Conservation (phyloP, 2,888 invertebrate genomes). For the Blastobasis adustella region DNA sequence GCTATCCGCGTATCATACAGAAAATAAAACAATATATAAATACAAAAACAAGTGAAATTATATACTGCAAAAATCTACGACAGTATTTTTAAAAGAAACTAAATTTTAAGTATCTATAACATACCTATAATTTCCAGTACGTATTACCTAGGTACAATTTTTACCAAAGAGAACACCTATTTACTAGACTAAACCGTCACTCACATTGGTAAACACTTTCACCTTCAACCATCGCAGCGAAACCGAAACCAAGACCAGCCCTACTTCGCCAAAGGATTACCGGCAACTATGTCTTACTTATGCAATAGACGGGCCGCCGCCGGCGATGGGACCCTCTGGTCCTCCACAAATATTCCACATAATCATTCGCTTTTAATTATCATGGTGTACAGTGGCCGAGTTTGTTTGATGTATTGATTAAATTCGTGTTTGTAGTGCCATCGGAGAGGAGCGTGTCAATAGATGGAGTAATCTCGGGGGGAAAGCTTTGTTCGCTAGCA, state of each 20-base stretch:
- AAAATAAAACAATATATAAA: too few species aligned
- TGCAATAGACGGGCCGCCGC: constrained; percentile 41
- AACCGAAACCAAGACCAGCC: constrained; percentile 1
- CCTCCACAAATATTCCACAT: constrained; percentile 70
- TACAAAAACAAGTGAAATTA: too few species aligned
- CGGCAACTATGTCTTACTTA: constrained; percentile 3
- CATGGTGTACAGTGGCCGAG: constrained; percentile 62
- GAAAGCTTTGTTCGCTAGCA: constrained; percentile 10
- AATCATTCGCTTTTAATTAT: constrained; percentile 74
- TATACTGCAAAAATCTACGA: too few species aligned
- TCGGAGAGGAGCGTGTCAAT: constrained; percentile 47
- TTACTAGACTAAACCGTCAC: too few species aligned
- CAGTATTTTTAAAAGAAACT: too few species aligned
- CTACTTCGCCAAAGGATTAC: too few species aligned
- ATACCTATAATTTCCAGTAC: too few species aligned
- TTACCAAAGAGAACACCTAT: too few species aligned
- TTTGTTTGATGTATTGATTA: constrained; percentile 75
- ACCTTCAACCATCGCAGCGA: not conserved
- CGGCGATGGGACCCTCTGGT: constrained; percentile 51
- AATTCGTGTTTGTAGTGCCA: constrained; percentile 68
- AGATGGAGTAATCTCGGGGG: constrained; percentile 25
- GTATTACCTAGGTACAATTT: too few species aligned
- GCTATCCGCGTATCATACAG: too few species aligned
- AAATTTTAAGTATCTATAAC: too few species aligned
- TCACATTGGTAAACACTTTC: too few species aligned